Conservation (phyloP, 2,888 invertebrate species). For the Drosophila koepferae region DNA sequence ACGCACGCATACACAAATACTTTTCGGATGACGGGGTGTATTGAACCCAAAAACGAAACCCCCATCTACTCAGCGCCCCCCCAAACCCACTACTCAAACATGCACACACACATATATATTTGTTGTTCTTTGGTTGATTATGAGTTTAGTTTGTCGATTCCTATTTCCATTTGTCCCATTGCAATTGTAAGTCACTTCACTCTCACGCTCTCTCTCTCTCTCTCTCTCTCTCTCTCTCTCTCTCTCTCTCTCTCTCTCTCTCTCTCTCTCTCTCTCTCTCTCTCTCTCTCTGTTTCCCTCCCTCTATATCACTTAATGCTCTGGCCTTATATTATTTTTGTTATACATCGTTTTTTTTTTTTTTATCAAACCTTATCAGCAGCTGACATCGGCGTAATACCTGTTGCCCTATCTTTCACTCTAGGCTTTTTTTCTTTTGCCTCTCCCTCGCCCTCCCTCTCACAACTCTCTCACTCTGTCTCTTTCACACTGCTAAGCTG, state of each 20-base stretch:
- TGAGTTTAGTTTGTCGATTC: constrained; percentile 21
- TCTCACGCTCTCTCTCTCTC: not conserved
- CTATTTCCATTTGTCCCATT: constrained; percentile 22
- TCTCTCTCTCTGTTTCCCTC: not conserved
- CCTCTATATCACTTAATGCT: not conserved
- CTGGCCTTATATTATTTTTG: constrained; percentile 1
- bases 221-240: not conserved
- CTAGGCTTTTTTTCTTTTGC: too few relatives aligned
- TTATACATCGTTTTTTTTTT: constrained; percentile 11
- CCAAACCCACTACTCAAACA: constrained; percentile 1
- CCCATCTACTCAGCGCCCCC: not conserved
- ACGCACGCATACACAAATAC: constrained; percentile 16
- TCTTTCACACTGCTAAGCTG: constrained; percentile 27
- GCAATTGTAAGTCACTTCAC: constrained; percentile 20
- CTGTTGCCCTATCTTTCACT: constrained; percentile 8
- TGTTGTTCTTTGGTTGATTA: constrained; percentile 65
- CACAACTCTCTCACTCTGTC: not conserved
- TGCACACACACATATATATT: constrained; percentile 41
- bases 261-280: not conserved
- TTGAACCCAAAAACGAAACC: constrained; percentile 54
- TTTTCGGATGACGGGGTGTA: constrained; percentile 57
- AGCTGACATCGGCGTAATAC: constrained; percentile 27
- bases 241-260: too few relatives aligned
- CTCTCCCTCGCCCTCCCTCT: not conserved
- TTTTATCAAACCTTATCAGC: constrained; percentile 56